Evolutionary conservation across 1,140 invertebrate species (phyloP).

Genomic region (Geopemphigus sp.): DNA sequence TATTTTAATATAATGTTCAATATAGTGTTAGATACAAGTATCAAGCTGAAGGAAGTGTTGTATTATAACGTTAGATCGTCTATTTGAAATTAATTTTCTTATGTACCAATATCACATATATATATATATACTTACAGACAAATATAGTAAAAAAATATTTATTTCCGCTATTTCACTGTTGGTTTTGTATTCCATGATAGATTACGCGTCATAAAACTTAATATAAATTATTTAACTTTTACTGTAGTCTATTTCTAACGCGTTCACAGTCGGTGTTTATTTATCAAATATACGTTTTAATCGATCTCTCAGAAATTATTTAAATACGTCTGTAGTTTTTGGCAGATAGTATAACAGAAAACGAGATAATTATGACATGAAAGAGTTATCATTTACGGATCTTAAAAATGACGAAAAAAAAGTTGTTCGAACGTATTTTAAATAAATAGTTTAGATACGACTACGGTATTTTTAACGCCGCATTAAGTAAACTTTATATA

Average conservation of each 20-base stretch:
- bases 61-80: no score
- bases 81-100: no score
- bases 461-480: background rate
- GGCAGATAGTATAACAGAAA: background rate
- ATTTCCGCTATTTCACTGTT: no score
- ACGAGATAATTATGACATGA: background rate
- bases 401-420: conserved; percentile 12
- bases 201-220: background rate
- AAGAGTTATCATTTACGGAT: conserved; percentile 5
- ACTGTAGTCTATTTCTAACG: background rate
- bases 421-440: background rate
- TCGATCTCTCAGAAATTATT: background rate
- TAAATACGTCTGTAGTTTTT: background rate
- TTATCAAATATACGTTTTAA: conserved; percentile 9
- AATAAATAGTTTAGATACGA: background rate
- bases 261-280: conserved; percentile 6
- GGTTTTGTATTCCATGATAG: background rate
- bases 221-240: conserved; percentile 10
- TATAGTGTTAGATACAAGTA: no score
- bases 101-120: no score
- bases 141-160: no score
- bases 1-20: no score
- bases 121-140: no score
- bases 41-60: no score
- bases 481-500: background rate